A percentile compares a stretch with the other conserved stretches of the same genome.
Evolutionary conservation across 2,113 vertebrate species (phyloP).

Genomic region (Nesogale talazaci): DNA sequence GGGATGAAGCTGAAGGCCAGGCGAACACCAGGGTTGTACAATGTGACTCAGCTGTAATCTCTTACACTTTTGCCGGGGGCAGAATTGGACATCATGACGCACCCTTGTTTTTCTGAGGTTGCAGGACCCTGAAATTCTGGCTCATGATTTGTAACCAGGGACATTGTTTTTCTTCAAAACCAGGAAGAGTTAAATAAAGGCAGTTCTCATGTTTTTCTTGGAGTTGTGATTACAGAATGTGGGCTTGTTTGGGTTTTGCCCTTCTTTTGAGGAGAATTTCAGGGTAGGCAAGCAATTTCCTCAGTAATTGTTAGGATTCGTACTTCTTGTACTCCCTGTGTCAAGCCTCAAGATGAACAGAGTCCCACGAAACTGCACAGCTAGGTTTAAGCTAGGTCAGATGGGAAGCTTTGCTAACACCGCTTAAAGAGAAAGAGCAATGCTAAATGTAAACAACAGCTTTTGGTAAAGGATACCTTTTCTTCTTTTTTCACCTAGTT

Average conservation of each 20-base stretch:
- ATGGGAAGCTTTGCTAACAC: not conserved
- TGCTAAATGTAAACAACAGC: not conserved
- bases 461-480: not conserved
- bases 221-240: not conserved
- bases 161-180: too few relatives aligned
- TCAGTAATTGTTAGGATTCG: too few relatives aligned
- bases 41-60: not conserved
- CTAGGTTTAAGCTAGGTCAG: not conserved
- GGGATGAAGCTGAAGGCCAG: not conserved
- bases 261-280: not conserved
- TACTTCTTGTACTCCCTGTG: not conserved
- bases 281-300: not conserved
- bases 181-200: too few relatives aligned
- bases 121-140: too few relatives aligned
- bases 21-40: not conserved
- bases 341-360: not conserved
- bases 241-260: not conserved
- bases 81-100: fast-evolving
- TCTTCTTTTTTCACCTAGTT: not conserved
- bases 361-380: not conserved
- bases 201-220: not conserved
- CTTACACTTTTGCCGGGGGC: too few relatives aligned
- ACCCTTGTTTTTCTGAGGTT: not conserved
- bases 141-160: not conserved
- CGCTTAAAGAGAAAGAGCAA: not conserved